Conservation (phyloP, 2,113 vertebrate species). For the Podarcis muralis region DNA sequence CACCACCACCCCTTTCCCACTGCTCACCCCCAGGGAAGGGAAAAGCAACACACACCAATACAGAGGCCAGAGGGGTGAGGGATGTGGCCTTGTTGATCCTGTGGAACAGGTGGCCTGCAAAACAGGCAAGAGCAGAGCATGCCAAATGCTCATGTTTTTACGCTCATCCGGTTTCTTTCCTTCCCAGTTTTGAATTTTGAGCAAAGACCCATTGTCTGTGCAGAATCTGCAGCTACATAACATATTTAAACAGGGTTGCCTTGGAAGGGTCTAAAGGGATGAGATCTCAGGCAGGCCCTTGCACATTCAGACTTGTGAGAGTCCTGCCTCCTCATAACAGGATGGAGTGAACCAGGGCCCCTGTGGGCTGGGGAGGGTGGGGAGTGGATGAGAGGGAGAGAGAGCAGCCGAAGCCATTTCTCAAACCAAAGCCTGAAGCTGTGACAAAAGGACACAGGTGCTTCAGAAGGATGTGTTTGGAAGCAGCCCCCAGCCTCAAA, state of each 20-base stretch:
- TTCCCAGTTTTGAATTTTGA: fast-evolving
- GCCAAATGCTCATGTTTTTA: fast-evolving
- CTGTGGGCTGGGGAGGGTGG: background rate
- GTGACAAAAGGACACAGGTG: too few species aligned
- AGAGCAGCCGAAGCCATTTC: too few species aligned
- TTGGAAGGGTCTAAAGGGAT: background rate
- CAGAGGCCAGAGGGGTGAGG: slow-evolving; percentile 66
- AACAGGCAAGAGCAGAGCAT: background rate
- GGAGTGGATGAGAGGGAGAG: background rate
- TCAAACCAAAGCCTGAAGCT: background rate
- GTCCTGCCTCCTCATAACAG: background rate
- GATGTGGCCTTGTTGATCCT: slow-evolving; percentile 48
- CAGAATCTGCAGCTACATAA: fast-evolving
- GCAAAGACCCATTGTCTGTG: fast-evolving
- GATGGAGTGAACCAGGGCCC: background rate
- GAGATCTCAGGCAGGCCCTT: background rate
- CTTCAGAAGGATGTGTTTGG: background rate
- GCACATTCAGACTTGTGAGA: background rate
- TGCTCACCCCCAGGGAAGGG: slow-evolving; percentile 36
- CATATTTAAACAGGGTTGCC: fast-evolving
- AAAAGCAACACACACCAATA: slow-evolving; percentile 10
- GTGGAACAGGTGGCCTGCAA: fast-evolving
- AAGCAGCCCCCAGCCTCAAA: fast-evolving
- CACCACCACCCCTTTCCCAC: slow-evolving; percentile 8
- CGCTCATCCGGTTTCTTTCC: background rate